phyloP scores from a whole-genome alignment of 2,888 invertebrate species.

The Gastracanthus pulcherrimus region DNA sequence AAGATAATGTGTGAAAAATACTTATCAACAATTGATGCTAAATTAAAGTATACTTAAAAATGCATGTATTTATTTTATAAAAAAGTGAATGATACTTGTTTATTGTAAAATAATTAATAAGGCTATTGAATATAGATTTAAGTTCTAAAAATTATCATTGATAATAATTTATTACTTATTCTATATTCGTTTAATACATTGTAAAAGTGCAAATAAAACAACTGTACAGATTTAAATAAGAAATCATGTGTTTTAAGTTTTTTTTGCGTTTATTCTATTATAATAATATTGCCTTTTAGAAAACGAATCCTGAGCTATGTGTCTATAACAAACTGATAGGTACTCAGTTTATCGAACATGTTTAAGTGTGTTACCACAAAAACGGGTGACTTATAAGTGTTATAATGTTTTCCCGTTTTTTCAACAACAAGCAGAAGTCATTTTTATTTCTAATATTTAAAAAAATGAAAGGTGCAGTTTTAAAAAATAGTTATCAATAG shows the following conservation, averaged over 20 bases:
- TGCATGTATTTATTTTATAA: constrained; percentile 30
- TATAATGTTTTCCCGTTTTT: too few species aligned
- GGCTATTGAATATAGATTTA: constrained; percentile 20
- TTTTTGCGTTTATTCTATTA: constrained; percentile 1
- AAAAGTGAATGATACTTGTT: neutral
- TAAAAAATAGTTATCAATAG: neutral
- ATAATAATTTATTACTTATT: constrained; percentile 30
- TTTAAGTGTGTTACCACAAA: too few species aligned
- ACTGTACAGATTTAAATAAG: constrained; percentile 37
- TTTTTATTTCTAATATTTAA: neutral
- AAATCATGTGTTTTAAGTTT: neutral
- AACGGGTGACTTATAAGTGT: too few species aligned
- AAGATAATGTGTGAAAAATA: neutral
- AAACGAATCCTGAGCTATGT: constrained; percentile 15
- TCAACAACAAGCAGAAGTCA: too few species aligned
- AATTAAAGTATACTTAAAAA: constrained; percentile 12
- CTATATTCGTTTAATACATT: constrained; percentile 17
- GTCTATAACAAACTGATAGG: constrained; percentile 1
- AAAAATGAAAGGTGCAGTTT: neutral
- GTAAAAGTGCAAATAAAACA: constrained; percentile 36
- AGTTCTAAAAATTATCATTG: constrained; percentile 19
- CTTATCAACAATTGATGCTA: neutral
- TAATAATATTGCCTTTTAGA: constrained; percentile 4
- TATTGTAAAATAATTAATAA: constrained; percentile 28
- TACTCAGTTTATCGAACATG: neutral